Evolutionary conservation across 2,888 invertebrate genomes (phyloP).

Genomic region (Drosophila quasianomalipes): DNA sequence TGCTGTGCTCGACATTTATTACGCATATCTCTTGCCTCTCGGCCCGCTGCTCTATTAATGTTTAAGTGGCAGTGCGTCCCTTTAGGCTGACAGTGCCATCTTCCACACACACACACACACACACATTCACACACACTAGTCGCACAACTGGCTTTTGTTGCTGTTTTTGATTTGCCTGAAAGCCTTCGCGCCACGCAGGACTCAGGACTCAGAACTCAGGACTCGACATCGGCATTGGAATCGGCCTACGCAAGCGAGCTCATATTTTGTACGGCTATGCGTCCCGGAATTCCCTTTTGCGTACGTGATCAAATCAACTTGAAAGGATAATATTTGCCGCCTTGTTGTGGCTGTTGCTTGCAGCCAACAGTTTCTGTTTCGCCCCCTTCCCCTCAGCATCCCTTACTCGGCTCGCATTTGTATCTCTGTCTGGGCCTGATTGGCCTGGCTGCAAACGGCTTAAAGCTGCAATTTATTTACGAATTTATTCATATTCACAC

Average conservation of each 20-base stretch:
- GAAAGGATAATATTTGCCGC: constrained; percentile 84
- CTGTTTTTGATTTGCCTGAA: constrained; percentile 82
- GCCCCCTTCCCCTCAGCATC: constrained; percentile 2
- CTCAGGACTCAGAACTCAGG: constrained; percentile 17
- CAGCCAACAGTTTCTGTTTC: constrained; percentile 13
- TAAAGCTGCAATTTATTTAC: constrained; percentile 80
- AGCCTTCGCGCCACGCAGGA: constrained; percentile 60
- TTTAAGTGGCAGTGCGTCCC: constrained; percentile 82
- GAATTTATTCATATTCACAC: constrained; percentile 82
- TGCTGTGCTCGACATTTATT: constrained; percentile 77
- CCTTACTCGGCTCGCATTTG: constrained; percentile 19
- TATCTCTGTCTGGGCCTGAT: constrained; percentile 54
- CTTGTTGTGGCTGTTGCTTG: constrained; percentile 58
- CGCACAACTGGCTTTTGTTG: constrained; percentile 63
- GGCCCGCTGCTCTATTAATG: constrained; percentile 76
- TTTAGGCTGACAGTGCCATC: constrained; percentile 63
- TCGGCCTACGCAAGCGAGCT: constrained; percentile 60
- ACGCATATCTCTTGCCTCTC: constrained; percentile 71
- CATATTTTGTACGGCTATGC: constrained; percentile 76
- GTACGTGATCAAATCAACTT: constrained; percentile 86
- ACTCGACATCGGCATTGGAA: constrained; percentile 12
- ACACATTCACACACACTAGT: constrained; percentile 42
- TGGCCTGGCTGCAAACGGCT: constrained; percentile 62
- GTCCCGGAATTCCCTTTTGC: constrained; percentile 81
- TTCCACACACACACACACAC: constrained; percentile 20